These are phyloP conservation scores for Ctenopoma kingsleyae DNA, from an alignment of 2,797 vertebrate genomes.

Conservation along the genomic window DNA sequence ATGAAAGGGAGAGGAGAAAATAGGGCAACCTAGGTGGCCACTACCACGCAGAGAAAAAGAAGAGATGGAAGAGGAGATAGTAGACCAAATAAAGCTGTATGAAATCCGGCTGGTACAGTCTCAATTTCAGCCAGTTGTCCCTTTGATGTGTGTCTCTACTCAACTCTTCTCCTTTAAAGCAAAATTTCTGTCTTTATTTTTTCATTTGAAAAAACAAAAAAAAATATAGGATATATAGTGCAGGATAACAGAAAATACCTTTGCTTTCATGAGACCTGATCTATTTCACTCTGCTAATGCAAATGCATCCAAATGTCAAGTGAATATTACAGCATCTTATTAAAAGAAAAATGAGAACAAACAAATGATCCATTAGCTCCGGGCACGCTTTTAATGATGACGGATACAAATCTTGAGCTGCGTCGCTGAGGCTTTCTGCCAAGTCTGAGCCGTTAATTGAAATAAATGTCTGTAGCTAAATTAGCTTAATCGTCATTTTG, in stretches of 20 bases:
- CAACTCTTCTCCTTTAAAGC: not conserved
- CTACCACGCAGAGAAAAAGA: not conserved
- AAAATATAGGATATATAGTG: not conserved
- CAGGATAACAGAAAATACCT: not conserved
- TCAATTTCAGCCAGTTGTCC: conserved; percentile 8
- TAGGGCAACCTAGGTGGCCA: not conserved
- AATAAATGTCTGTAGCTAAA: not conserved
- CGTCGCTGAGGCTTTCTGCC: not conserved
- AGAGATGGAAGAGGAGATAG: conserved; percentile 15
- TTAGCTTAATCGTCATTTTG: conserved; percentile 3
- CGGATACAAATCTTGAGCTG: conserved; percentile 1
- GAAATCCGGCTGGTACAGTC: conserved; percentile 4
- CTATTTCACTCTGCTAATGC: not conserved
- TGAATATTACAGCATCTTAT: not conserved
- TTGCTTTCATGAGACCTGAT: not conserved
- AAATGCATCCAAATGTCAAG: conserved; percentile 1
- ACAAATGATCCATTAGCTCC: conserved; percentile 9
- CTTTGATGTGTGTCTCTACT: conserved; percentile 44
- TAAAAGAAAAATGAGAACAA: too few species aligned
- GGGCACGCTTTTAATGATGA: conserved; percentile 6
- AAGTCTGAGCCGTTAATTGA: not conserved
- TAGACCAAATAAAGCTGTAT: conserved; percentile 17
- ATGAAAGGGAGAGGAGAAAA: conserved; percentile 26
- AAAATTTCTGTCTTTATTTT: not conserved
- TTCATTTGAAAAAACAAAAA: conserved; percentile 3